Conservation (phyloP, 2,888 invertebrate genomes). For the Rapana venosa region DNA sequence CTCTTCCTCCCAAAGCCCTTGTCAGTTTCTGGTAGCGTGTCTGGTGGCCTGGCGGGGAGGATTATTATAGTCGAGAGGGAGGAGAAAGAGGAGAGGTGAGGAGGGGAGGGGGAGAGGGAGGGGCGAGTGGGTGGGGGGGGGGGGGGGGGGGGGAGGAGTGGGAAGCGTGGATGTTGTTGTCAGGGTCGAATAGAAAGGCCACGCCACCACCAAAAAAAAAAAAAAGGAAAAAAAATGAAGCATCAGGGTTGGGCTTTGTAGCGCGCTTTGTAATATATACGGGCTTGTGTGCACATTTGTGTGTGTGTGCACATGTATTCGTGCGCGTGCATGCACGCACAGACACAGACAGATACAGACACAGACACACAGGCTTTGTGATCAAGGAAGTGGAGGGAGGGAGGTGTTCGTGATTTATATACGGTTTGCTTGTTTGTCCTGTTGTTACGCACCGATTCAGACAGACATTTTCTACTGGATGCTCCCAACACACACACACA, state of each 20-base stretch:
- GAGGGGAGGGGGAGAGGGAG: background rate
- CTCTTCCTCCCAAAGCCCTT: conserved; percentile 2
- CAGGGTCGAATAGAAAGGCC: conserved; percentile 9
- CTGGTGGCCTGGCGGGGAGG: conserved; percentile 26
- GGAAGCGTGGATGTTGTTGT: conserved; percentile 28
- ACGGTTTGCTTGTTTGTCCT: too few species aligned
- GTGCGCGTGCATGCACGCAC: too few species aligned
- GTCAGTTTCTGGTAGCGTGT: conserved; percentile 26
- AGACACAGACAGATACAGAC: too few species aligned
- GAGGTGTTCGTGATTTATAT: too few species aligned
- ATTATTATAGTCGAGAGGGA: background rate
- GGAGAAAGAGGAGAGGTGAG: background rate
- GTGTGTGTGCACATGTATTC: too few species aligned
- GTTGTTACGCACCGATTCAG: conserved; percentile 26
- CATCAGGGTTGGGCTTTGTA: background rate
- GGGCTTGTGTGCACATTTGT: too few species aligned
- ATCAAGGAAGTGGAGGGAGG: too few species aligned
- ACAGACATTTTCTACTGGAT: background rate
- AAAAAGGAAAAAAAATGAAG: background rate
- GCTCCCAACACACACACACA: background rate
- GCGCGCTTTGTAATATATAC: too few species aligned
- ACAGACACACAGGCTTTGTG: too few species aligned
- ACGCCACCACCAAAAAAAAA: background rate
- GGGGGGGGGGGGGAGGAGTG: background rate
- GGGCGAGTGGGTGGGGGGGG: too few species aligned